A percentile compares a stretch with the other conserved stretches of the same genome.
Evolutionary conservation across 2,888 invertebrate genomes (phyloP).

Genomic region (Cantharis lateralis): DNA sequence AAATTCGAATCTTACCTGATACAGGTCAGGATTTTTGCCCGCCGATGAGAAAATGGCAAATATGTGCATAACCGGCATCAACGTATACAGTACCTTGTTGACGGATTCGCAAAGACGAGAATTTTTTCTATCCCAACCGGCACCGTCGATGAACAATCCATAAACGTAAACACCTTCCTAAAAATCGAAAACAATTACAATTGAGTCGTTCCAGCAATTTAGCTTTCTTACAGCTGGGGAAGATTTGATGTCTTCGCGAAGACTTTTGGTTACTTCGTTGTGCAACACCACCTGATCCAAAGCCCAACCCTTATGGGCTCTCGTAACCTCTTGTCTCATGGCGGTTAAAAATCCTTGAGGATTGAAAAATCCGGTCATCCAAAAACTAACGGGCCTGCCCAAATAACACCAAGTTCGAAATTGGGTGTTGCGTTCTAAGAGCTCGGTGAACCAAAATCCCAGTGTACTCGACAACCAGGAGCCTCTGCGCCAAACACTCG

Average conservation of each 20-base stretch:
- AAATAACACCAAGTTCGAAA: constrained; percentile 77
- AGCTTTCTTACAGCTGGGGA: constrained; percentile 62
- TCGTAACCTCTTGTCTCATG: constrained; percentile 89
- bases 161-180: constrained; percentile 85
- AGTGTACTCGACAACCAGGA: constrained; percentile 86
- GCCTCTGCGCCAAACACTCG: constrained; percentile 69
- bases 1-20: constrained; percentile 62
- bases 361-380: constrained; percentile 95
- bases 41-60: constrained; percentile 76
- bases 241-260: constrained; percentile 71
- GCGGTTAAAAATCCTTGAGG: constrained; percentile 91
- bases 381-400: constrained; percentile 76
- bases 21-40: constrained; percentile 74
- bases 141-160: constrained; percentile 85
- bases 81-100: constrained; percentile 80
- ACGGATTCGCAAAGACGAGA: constrained; percentile 73
- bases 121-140: constrained; percentile 83
- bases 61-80: constrained; percentile 80
- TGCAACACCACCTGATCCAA: constrained; percentile 81
- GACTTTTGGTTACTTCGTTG: constrained; percentile 75
- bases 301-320: constrained; percentile 89
- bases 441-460: constrained; percentile 91
- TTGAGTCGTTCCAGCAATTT: not conserved
- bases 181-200: constrained; percentile 25
- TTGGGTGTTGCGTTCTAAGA: constrained; percentile 81